Evolutionary conservation across 1,140 invertebrate species (phyloP).

Genomic region (Calephelis virginiensis): DNA sequence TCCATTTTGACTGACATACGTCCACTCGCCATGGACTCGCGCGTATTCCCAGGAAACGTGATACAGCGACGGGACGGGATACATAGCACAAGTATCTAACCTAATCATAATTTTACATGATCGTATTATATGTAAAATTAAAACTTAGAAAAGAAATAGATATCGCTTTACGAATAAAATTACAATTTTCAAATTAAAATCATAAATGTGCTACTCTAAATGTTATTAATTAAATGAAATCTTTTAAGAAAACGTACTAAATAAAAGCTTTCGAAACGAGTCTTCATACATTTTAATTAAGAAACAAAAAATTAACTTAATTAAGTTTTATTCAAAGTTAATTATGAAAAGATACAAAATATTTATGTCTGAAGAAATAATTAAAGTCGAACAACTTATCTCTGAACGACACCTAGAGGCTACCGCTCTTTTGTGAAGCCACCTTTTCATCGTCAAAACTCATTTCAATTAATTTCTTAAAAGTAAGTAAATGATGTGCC

Average conservation of each 20-base stretch:
- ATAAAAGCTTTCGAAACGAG: neutral
- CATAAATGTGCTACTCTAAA: too few species aligned
- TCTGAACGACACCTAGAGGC: constrained; percentile 69
- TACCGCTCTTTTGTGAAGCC: constrained; percentile 63
- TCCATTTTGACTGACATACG: too few species aligned
- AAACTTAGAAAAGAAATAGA: too few species aligned
- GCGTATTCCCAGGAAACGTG: too few species aligned
- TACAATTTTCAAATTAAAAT: too few species aligned
- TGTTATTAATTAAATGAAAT: neutral
- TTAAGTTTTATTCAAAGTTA: constrained; percentile 29
- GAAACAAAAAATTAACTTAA: constrained; percentile 15
- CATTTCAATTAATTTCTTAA: constrained; percentile 77
- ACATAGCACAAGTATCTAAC: too few species aligned
- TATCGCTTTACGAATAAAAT: too few species aligned
- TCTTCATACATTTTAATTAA: neutral
- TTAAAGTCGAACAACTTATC: constrained; percentile 75
- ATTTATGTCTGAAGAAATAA: constrained; percentile 40
- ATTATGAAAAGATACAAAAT: constrained; percentile 51
- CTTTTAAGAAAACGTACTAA: neutral
- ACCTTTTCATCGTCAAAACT: constrained; percentile 76
- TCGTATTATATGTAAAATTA: too few species aligned
- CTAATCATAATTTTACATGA: too few species aligned
- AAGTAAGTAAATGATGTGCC: constrained; percentile 76
- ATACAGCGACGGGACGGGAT: too few species aligned
- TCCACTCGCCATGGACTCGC: too few species aligned